phyloP scores from a whole-genome alignment of 2,888 invertebrate genomes.

The Pyrrhosoma nymphula region DNA sequence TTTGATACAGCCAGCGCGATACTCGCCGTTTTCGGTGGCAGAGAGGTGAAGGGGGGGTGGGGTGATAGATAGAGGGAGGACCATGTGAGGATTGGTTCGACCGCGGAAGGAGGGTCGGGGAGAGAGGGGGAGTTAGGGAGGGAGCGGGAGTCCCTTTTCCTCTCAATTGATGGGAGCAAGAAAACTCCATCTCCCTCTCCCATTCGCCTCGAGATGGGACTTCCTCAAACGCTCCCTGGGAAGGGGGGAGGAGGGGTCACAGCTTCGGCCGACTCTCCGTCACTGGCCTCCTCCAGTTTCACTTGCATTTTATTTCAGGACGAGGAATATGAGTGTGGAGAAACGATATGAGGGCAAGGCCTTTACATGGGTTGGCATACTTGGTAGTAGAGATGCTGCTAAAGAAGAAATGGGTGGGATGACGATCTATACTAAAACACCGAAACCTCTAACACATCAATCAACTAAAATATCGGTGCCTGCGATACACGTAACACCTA shows the following conservation, averaged over 20 bases:
- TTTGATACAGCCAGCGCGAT: too few species aligned
- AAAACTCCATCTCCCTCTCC: slow-evolving; percentile 20
- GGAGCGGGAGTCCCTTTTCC: background rate
- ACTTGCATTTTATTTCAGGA: background rate
- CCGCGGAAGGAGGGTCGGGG: background rate
- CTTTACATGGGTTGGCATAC: background rate
- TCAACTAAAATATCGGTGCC: too few species aligned
- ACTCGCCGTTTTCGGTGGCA: too few species aligned
- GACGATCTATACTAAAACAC: too few species aligned
- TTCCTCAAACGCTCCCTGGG: background rate
- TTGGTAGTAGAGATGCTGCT: background rate
- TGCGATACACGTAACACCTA: too few species aligned
- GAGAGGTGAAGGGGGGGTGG: too few species aligned
- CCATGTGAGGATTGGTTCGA: too few species aligned
- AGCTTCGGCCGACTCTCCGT: too few species aligned
- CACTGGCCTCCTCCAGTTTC: background rate
- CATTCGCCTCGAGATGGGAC: background rate
- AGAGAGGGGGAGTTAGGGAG: background rate
- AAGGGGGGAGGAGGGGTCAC: too few species aligned
- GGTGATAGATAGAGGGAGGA: too few species aligned
- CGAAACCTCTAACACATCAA: too few species aligned
- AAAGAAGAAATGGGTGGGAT: background rate
- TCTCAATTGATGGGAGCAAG: slow-evolving; percentile 10
- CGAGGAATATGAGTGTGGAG: background rate
- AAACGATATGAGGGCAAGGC: background rate